Percentiles rank a stretch among this genome's conserved stretches.
Evolutionary conservation across 2,888 invertebrate genomes (phyloP).

Genomic region (Acanthacorydalis orientalis): DNA sequence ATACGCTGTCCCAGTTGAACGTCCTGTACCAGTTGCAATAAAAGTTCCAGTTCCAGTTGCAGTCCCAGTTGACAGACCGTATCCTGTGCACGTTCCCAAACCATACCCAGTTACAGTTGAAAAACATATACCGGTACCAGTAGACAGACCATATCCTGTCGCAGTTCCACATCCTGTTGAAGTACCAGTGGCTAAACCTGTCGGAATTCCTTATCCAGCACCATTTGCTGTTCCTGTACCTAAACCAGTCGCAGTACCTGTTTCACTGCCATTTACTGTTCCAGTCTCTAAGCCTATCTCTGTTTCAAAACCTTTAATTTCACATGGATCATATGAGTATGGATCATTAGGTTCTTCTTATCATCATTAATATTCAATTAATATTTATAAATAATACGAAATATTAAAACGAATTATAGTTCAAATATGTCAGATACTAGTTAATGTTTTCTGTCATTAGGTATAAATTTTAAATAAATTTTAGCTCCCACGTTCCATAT

Average conservation of each 20-base stretch:
- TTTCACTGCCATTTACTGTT: constrained; percentile 3
- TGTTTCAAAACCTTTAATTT: neutral
- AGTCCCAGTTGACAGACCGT: constrained; percentile 16
- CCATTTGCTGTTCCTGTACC: constrained; percentile 3
- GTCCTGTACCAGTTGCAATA: constrained; percentile 29
- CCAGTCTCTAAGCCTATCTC: neutral
- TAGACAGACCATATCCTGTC: constrained; percentile 23
- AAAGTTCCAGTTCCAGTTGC: constrained; percentile 23
- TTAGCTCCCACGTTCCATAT: too few relatives aligned
- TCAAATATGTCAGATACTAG: too few relatives aligned
- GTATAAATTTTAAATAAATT: too few relatives aligned
- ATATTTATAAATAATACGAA: too few relatives aligned
- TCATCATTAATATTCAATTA: neutral
- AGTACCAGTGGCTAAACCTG: constrained; percentile 3
- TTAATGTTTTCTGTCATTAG: too few relatives aligned
- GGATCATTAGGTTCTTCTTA: neutral
- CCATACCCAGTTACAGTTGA: constrained; percentile 31
- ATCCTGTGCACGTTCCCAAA: constrained; percentile 30
- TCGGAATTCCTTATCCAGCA: constrained; percentile 2
- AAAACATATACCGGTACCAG: constrained; percentile 27
- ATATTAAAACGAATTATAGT: too few relatives aligned
- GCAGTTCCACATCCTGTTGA: constrained; percentile 18
- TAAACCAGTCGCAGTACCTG: neutral
- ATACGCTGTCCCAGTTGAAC: constrained; percentile 31
- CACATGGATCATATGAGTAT: neutral